Evolutionary conservation across 2,797 vertebrate species (phyloP), one percentile per base, ranked within the genome.

Genomic region (Tokudaia muenninki): DNA sequence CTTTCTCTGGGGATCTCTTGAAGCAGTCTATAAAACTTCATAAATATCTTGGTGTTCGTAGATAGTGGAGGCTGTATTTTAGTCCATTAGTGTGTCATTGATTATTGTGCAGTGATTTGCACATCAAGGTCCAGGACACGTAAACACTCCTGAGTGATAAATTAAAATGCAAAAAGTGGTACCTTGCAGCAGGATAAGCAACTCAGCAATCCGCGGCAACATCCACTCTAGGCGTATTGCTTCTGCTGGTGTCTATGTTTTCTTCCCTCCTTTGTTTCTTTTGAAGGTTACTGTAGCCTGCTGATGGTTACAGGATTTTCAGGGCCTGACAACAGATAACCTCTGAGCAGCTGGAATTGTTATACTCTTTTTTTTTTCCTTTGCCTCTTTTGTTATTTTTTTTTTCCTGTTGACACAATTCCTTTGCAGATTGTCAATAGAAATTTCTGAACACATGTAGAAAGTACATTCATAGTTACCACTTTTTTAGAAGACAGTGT

Each of bases 21-120:
- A 77, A 96, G 21, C 55, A 87, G 6, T 84, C 92, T 65, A n/a
- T 9, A 87, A 96, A 96, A 96, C 89, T 96, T 92, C 41, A 57
- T 91, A 93, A 94, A 83, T 83, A 83, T 83, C 50, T 79, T 97
- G 50, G 92, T 52, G 96, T 97, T 95, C 11, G 16, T 83, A 81
- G 65, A 74, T 13, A 79, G 29, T 47, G 4, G 83, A 72, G 83
- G 37, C 50, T 83, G 21, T 52, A 83, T 81, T 91, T 21, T 90
- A 90, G 88, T 34, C 61, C 82, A 95, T 97, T 88, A 93, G 9
- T 24, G 6, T 81, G 81, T 84, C 77, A 87, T 91, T 87, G 87
- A 90, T 95, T 90, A 97, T 92, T 93, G 80, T 52, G 8, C 52
- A 84, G 55, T 57, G 24, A 87, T 91, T 84, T 94, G 34, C 44